Evolutionary conservation across 2,797 vertebrate genomes (phyloP).

Genomic region (Channa striata): DNA sequence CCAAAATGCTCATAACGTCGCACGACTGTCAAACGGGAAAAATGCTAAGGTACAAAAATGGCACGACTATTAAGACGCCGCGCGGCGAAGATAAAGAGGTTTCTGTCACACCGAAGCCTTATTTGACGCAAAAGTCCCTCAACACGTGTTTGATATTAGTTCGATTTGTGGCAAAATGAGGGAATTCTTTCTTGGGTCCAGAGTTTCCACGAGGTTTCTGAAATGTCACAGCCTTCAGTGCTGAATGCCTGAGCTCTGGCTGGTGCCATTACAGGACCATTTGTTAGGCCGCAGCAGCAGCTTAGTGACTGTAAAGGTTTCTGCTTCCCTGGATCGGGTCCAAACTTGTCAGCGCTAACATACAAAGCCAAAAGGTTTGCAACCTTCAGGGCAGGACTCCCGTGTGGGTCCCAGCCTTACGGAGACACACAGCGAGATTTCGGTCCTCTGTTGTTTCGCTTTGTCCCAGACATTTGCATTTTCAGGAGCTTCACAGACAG

Average conservation of each 20-base stretch:
- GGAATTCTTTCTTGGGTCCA: slow-evolving; percentile 22
- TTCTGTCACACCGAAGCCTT: no score
- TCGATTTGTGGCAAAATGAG: slow-evolving; percentile 5
- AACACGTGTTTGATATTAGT: background rate
- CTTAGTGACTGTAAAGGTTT: slow-evolving; percentile 56
- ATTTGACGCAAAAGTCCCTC: no score
- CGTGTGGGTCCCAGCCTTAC: background rate
- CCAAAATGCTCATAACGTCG: no score
- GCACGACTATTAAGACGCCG: no score
- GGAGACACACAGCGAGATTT: slow-evolving; percentile 7
- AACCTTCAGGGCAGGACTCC: slow-evolving; percentile 16
- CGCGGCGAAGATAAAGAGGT: no score
- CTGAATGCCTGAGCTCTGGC: slow-evolving; percentile 43
- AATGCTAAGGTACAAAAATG: no score
- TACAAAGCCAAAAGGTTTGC: slow-evolving; percentile 33
- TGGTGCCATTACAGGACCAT: slow-evolving; percentile 51
- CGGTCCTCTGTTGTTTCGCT: background rate
- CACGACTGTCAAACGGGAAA: no score
- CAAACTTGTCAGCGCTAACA: slow-evolving; percentile 46
- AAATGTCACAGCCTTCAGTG: slow-evolving; percentile 69
- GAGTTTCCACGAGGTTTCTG: slow-evolving; percentile 55
- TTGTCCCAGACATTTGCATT: background rate
- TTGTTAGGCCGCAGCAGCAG: slow-evolving; percentile 56
- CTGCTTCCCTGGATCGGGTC: slow-evolving; percentile 51
- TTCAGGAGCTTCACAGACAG: background rate